Base-by-base conservation (phyloP, 2,888 invertebrate species). In the Dynastes tityus region DNA sequence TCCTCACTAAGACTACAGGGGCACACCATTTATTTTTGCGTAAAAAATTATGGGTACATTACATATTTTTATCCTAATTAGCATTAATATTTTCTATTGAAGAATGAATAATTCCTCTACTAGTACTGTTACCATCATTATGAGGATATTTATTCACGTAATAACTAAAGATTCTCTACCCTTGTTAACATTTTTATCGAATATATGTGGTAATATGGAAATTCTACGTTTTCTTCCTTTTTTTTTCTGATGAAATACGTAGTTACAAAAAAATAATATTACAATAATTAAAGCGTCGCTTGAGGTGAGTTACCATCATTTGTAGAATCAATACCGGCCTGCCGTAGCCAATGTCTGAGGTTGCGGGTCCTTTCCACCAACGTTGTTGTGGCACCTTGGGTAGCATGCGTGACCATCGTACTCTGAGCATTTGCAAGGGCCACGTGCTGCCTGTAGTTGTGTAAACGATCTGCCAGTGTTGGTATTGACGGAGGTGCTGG, bases 341-440 rank as follows among this genome's bases (percentile, higher is more conserved):
- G 93, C 16, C 92, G 89, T 79, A 94, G 86, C 94, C 93, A 94
- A 83, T 93, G 93, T 80, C 93, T 89, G 79, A 93, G 88, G 83
- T 93, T 93, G 77, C 92, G 89, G 1, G 93, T 93, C 51, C 93
- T 89, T 84, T 93, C 93, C 68, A 92, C 92, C 76, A 93, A 86
- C 76, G 92, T 92, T 6, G 92, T 92, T 1, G 92, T 91, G 29
- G 91, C 91, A 74, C 91, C 91, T 37, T 92, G 90, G 37, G 85
- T 85, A 8, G 87, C 88, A 76, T 85, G 90, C 83, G 82, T 92
- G 85, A 84, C 90, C 55, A 89, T 85, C 8, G 89, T 89, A 79
- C 88, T 88, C 82, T 89, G 89, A 27, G 89, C 88, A 76, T 88
- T 90, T n/a, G 89, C 89, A 78, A 90, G 86, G 13, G 89, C 88